Evolutionary conservation across 2,797 vertebrate species (phyloP).

Genomic region (Poecilia wingei): DNA sequence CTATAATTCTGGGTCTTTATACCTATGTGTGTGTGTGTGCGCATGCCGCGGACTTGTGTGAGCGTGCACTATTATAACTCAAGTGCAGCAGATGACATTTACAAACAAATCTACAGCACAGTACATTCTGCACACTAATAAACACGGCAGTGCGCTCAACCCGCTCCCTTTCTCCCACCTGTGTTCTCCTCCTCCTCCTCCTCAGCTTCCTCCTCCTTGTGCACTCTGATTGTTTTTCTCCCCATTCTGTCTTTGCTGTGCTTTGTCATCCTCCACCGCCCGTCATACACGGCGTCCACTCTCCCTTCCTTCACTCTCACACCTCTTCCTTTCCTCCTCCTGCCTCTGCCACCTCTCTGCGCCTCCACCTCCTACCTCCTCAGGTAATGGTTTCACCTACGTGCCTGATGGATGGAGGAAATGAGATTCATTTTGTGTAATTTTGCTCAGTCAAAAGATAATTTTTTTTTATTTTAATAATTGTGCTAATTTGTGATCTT

Average conservation of each 20-base stretch:
- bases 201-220: conserved; percentile 42
- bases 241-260: conserved; percentile 44
- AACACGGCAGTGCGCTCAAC: conserved; percentile 54
- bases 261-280: conserved; percentile 52
- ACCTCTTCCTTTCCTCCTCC: conserved; percentile 59
- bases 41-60: conserved; percentile 30
- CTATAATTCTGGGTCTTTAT: conserved; percentile 31
- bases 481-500: conserved; percentile 6
- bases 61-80: conserved; percentile 50
- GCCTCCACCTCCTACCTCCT: conserved; percentile 48
- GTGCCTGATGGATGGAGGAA: conserved; percentile 30
- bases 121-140: conserved; percentile 73
- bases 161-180: conserved; percentile 40
- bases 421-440: conserved; percentile 2
- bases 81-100: conserved; percentile 72
- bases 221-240: conserved; percentile 44
- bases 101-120: conserved; percentile 67
- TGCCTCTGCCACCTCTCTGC: conserved; percentile 58
- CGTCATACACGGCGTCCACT: conserved; percentile 45
- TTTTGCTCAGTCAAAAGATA: conserved; percentile 2
- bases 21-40: conserved; percentile 17
- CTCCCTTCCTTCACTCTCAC: conserved; percentile 48
- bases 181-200: conserved; percentile 55
- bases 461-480: neutral
- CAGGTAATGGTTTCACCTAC: conserved; percentile 42